Conservation (phyloP, 2,888 invertebrate species). For the Cosmopolites sordidus region DNA sequence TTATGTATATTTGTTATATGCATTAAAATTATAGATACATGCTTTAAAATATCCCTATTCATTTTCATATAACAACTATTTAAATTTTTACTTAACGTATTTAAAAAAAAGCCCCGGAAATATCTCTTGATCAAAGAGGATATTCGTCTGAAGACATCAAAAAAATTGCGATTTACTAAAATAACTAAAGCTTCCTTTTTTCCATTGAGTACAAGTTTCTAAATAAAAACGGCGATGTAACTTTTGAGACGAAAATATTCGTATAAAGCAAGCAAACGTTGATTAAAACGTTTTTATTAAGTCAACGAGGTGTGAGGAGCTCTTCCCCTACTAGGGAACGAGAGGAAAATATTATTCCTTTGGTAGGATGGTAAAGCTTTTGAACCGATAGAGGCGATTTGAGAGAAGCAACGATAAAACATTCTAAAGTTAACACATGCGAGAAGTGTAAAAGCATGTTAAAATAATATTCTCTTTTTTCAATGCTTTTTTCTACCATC, state of each 20-base stretch:
- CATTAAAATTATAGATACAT: too few species aligned
- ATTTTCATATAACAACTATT: too few species aligned
- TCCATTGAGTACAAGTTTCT: slow-evolving; percentile 12
- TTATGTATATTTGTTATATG: too few species aligned
- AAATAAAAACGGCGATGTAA: slow-evolving; percentile 13
- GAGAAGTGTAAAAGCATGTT: slow-evolving; percentile 4
- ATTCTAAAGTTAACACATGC: slow-evolving; percentile 3
- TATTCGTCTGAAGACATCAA: slow-evolving; percentile 8
- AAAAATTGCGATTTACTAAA: slow-evolving; percentile 10
- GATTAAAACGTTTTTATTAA: slow-evolving; percentile 44
- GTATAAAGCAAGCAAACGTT: slow-evolving; percentile 33
- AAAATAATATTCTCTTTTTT: too few species aligned
- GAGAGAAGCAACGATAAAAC: slow-evolving; percentile 14
- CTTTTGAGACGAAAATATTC: slow-evolving; percentile 7
- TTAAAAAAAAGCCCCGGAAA: too few species aligned
- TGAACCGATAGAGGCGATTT: slow-evolving; percentile 9
- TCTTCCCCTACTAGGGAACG: slow-evolving; percentile 30
- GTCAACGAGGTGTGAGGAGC: slow-evolving; percentile 32
- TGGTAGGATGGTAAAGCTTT: slow-evolving; percentile 34
- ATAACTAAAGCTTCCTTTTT: slow-evolving; percentile 9
- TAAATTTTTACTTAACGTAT: too few species aligned
- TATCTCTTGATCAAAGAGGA: neutral
- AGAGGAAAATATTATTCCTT: slow-evolving; percentile 42
- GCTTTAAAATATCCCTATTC: too few species aligned
- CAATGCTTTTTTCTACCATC: too few species aligned